These are phyloP conservation scores for Coptodon bakossiorum DNA, from an alignment of 2,113 vertebrate genomes.

Conservation along the genomic window DNA sequence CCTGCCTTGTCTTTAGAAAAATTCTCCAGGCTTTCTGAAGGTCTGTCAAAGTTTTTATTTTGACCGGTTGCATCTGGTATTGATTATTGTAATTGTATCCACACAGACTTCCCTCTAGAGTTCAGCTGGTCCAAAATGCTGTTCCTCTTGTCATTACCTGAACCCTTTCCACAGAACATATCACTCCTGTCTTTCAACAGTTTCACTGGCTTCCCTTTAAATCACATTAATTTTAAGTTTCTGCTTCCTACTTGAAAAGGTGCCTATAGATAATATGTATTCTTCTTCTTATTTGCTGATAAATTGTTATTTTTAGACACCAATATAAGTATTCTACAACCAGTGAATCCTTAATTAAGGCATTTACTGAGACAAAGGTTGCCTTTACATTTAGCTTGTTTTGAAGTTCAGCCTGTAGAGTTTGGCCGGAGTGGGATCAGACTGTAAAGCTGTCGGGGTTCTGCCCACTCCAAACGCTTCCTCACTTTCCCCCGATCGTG, in stretches of 20 bases:
- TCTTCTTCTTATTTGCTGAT: background rate
- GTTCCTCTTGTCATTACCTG: background rate
- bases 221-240: background rate
- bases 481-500: background rate
- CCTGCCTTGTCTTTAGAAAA: background rate
- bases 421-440: accelerated
- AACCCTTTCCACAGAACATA: background rate
- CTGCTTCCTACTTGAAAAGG: background rate
- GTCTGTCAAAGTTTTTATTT: background rate
- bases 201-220: background rate
- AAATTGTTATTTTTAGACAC: background rate
- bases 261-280: background rate
- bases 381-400: background rate
- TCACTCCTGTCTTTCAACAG: background rate
- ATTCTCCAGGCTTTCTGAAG: background rate
- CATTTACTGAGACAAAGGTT: background rate
- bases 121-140: background rate
- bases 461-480: background rate
- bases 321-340: background rate
- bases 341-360: background rate
- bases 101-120: accelerated
- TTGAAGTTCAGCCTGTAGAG: background rate
- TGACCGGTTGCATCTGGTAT: background rate
- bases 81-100: background rate
- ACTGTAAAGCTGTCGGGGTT: background rate